Percentiles rank a stretch among this genome's conserved stretches.
Conservation (phyloP, 2,797 vertebrate species). For the Leptoclinus maculatus region DNA sequence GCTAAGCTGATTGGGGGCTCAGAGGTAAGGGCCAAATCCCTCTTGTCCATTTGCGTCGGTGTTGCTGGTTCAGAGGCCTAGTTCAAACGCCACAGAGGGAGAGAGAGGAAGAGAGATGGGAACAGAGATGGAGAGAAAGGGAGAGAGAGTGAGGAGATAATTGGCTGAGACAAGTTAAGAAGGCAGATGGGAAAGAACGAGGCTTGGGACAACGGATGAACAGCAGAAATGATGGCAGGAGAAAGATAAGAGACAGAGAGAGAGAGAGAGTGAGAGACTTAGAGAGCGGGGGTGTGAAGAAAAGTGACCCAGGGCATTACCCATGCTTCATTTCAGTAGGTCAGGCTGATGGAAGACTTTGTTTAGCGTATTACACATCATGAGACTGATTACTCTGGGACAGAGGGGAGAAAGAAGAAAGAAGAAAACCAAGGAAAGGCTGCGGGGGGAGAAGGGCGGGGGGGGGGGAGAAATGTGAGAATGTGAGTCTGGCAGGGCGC, state of each 20-base stretch:
- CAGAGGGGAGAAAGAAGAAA: constrained; percentile 71
- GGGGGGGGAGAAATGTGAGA: constrained; percentile 52
- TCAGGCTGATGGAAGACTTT: constrained; percentile 76
- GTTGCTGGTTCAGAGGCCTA: constrained; percentile 82
- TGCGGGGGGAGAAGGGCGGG: too few relatives aligned
- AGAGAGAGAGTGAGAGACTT: constrained; percentile 54
- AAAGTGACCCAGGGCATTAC: constrained; percentile 78
- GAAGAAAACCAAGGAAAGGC: constrained; percentile 59
- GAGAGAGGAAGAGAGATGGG: constrained; percentile 38
- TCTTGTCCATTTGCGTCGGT: constrained; percentile 80
- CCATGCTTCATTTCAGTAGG: constrained; percentile 81
- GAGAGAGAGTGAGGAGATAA: constrained; percentile 42
- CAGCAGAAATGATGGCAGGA: constrained; percentile 32
- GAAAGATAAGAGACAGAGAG: constrained; percentile 45
- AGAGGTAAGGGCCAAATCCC: constrained; percentile 80
- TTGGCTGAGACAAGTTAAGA: constrained; percentile 61
- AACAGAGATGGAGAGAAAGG: constrained; percentile 39
- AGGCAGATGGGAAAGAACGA: constrained; percentile 51
- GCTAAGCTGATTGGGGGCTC: constrained; percentile 83
- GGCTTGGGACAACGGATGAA: constrained; percentile 34
- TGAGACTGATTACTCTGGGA: constrained; percentile 83
- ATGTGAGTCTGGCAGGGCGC: constrained; percentile 64
- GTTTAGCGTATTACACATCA: constrained; percentile 82
- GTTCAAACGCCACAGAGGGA: constrained; percentile 77
- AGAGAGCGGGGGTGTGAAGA: constrained; percentile 72